Conservation (phyloP, 2,113 vertebrate genomes). For the Mormyrus iriodes region DNA sequence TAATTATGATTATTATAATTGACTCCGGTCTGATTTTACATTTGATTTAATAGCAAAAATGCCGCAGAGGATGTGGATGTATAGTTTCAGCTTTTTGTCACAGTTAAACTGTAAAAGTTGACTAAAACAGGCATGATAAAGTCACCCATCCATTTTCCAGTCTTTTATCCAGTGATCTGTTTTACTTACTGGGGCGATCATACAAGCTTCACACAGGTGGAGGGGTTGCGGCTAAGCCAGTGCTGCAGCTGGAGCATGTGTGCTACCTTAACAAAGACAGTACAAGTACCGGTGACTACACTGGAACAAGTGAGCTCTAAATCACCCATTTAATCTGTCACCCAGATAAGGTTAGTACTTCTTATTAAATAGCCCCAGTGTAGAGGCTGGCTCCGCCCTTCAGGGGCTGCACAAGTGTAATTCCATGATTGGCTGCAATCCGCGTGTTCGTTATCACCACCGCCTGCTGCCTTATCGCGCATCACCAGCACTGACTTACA, state of each 20-base stretch:
- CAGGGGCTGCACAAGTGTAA: background rate
- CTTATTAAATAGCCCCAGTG: background rate
- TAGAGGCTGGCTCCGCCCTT: background rate
- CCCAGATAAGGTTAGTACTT: background rate
- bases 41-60: background rate
- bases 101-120: background rate
- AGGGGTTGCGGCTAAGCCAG: background rate
- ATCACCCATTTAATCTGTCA: background rate
- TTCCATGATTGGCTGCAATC: background rate
- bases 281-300: background rate
- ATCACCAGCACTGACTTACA: background rate
- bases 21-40: background rate
- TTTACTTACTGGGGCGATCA: background rate
- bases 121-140: background rate
- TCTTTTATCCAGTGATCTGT: background rate
- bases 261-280: background rate
- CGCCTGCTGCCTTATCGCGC: background rate
- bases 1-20: slow-evolving; percentile 1
- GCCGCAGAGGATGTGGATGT: background rate
- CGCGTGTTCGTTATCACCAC: background rate
- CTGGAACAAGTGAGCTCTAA: background rate
- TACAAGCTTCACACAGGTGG: background rate
- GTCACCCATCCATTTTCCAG: background rate
- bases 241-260: background rate
- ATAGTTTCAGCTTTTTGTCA: background rate